A percentile compares a stretch with the other conserved stretches of the same genome.
phyloP scores from a whole-genome alignment of 92 coral and sea anemone species.

The Isaurus tuberculatus region DNA sequence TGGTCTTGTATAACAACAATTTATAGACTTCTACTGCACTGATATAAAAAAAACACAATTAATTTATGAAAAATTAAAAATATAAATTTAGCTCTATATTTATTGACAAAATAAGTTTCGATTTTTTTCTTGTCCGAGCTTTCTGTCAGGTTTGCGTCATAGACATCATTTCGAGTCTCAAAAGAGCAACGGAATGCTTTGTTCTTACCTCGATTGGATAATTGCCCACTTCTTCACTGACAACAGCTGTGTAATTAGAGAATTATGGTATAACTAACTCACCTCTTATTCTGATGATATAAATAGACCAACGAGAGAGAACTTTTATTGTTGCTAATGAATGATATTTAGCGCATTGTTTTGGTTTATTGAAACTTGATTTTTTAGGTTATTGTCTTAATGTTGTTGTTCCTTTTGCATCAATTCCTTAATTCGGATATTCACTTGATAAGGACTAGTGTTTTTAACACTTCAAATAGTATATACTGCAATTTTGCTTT shows the following conservation, averaged over 20 bases:
- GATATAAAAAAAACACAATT: neutral
- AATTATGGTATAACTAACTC: neutral
- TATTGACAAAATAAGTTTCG: too few species aligned
- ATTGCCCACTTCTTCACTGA: neutral
- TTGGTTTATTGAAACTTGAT: neutral
- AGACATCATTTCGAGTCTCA: too few species aligned
- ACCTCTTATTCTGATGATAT: neutral
- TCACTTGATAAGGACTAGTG: neutral
- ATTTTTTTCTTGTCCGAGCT: too few species aligned
- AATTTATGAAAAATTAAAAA: too few species aligned
- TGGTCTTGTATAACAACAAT: too few species aligned
- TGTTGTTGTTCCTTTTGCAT: neutral
- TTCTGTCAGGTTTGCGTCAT: too few species aligned
- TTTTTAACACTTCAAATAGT: neutral
- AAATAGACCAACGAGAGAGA: neutral
- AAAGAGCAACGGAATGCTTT: too few species aligned
- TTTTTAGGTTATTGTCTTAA: neutral
- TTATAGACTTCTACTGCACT: neutral
- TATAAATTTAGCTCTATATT: too few species aligned
- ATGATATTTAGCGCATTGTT: neutral
- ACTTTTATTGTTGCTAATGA: neutral
- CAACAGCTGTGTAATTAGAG: neutral
- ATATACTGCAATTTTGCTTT: neutral
- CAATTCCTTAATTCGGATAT: neutral
- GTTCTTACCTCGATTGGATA: neutral